A percentile compares a stretch with the other conserved stretches of the same genome.
Conservation (phyloP, 2,113 vertebrate genomes). For the Eclectus roratus region DNA sequence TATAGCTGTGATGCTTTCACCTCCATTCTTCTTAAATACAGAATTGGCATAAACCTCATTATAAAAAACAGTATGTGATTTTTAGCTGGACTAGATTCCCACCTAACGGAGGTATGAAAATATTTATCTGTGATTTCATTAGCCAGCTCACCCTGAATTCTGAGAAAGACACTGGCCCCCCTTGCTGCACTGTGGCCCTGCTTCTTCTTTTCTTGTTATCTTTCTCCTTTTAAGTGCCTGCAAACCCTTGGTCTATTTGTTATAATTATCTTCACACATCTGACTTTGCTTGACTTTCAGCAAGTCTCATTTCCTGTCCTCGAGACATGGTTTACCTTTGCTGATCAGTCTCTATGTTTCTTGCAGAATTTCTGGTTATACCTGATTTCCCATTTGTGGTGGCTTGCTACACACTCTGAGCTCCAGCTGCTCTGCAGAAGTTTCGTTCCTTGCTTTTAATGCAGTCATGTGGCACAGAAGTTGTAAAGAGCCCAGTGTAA, state of each 20-base stretch:
- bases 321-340: not conserved
- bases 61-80: not conserved
- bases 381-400: not conserved
- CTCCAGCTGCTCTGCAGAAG: not conserved
- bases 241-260: not conserved
- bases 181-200: not conserved
- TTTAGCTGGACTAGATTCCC: not conserved
- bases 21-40: not conserved
- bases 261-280: not conserved
- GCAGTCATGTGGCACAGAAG: not conserved
- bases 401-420: not conserved
- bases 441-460: not conserved
- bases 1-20: not conserved
- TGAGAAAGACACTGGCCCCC: not conserved
- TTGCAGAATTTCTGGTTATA: not conserved
- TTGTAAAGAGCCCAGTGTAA: not conserved
- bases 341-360: not conserved
- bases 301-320: not conserved
- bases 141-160: not conserved
- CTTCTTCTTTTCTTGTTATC: constrained; percentile 22
- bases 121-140: not conserved
- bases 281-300: not conserved
- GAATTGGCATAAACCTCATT: not conserved
- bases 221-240: not conserved
- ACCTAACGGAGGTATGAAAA: not conserved